Base-by-base conservation (phyloP, 2,888 invertebrate species). In the Escarpia spicata region DNA sequence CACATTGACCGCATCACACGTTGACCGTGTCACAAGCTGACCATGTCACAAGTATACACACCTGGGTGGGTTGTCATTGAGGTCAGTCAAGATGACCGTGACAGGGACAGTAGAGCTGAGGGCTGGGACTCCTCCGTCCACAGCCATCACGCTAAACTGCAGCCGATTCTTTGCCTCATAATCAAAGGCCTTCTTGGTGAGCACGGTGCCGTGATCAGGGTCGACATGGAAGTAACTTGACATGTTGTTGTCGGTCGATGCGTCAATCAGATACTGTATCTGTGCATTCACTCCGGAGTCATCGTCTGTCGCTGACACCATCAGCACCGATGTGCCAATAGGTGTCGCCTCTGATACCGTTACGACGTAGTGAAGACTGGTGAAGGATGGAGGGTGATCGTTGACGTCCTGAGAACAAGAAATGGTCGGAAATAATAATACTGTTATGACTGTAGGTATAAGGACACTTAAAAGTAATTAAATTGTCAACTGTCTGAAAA, bases 61-160 rank as follows among this genome's bases (percentile, higher is more conserved):
- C 75, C 97, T 97, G 44, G 99, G 99, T 92, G 98, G 97, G 96
- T 98, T 98, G 97, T 99, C 99, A 97, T 99, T 99, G 97, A 98
- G 98, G 97, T 99, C 99, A 94, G 98, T 97, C 93, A 99, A 98
- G 95, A 97, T 97, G 60, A 99, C 97, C 97, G 98, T 98, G 31
- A 99, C 98, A 95, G 98, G 98, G 19, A 98, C 98, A 3, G 98
- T 98, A 94, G 98, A 98, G 93, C 97, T 97, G 31, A 98, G 97
- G 94, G 98, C 97, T 19, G 99, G 98, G n/a, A 97, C 97, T 19
- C 99, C 99, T 93, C 97, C 97, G 97, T 99, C 99, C 37, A 97
- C 97, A 2, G 98, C 99, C 92, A 98, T 97, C 10, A 98, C 97
- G 92, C 98, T 97, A 95, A 99, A 98, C 95, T 98, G 98, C 97